Base-by-base conservation (phyloP, 2,888 invertebrate species). In the Cyrtodaria siliqua region DNA sequence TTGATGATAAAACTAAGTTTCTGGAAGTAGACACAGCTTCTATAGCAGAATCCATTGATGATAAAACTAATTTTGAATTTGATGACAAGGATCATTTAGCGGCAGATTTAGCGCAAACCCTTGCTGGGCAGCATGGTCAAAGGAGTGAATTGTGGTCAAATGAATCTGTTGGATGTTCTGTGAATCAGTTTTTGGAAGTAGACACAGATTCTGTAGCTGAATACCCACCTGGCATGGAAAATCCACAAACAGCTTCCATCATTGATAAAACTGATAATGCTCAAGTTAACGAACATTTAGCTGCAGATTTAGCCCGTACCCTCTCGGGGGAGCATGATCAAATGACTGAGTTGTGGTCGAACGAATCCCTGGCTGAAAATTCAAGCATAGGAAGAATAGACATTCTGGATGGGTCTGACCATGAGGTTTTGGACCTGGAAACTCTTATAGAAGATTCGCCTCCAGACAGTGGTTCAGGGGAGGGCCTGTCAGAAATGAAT, bases 341-440 rank as follows among this genome's bases (percentile, higher is more conserved):
- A 12, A 4, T 12, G 12, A 33, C 4, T 33, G 33, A 33, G 33
- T 33, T 12, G 12, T 85, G 84, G 84, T 86, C 86, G 0, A 86
- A 86, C 47, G 86, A 86, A 59, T 86, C 86, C 0, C 38, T 86
- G 29, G 86, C 86, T 2, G 83, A 83, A 20, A 71, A 73, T 24
- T 71, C 74, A 0, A 82, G 79, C 56, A 52, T 86, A 24, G 83
- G 78, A 20, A 68, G 73, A 53, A 62, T 76, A 12, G 80, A 82
- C 14, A 29, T 77, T 2, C 60, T 79, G 26, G 82, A 82, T 20
- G 62, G 69, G 14, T 60, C 63, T 9, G 80, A 77, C 8, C 57
- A 55, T 23, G 79, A 79, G 8, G 20, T 49, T 14, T 33, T 59
- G 18, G 55, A 57, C 0, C 64, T 52, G 16, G 79, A 70, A 12